Evolutionary conservation across 2,113 vertebrate genomes (phyloP).

Genomic region (Amazona vittata): DNA sequence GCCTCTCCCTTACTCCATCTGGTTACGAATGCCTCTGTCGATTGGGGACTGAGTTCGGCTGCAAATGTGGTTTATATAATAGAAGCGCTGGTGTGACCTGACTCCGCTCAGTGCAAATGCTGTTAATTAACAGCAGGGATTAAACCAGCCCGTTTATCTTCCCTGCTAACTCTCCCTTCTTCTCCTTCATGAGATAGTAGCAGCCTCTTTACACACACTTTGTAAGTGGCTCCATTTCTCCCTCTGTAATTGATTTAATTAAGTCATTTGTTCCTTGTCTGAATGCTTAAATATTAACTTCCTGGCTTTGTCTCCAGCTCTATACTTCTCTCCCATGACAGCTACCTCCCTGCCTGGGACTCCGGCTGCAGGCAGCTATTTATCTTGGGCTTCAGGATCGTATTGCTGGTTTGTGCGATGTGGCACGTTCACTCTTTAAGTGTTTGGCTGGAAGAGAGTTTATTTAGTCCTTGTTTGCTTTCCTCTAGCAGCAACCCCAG

Average conservation of each 20-base stretch:
- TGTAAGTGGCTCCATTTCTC: constrained; percentile 56
- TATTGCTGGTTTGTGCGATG: background rate
- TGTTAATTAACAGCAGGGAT: constrained; percentile 42
- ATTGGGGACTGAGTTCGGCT: fast-evolving
- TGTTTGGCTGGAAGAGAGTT: constrained; percentile 8
- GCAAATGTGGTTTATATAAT: background rate
- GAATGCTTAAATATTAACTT: constrained; percentile 70
- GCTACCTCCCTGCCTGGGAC: background rate
- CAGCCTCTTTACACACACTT: constrained; percentile 42
- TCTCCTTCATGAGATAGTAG: background rate
- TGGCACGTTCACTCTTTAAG: background rate
- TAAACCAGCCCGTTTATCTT: constrained; percentile 37
- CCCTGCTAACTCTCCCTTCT: constrained; percentile 43
- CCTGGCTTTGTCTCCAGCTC: constrained; percentile 63
- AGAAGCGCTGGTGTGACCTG: background rate
- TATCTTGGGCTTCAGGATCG: background rate
- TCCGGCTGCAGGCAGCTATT: background rate
- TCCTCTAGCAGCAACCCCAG: background rate
- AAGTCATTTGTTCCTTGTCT: constrained; percentile 69
- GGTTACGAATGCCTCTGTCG: fast-evolving
- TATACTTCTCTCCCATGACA: background rate
- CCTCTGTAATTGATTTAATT: constrained; percentile 70
- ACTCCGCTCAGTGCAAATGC: background rate
- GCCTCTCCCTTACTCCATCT: background rate
- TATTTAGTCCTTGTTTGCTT: constrained; percentile 17